Evolutionary conservation across 2,797 vertebrate species (phyloP).

Genomic region (Hippopotamyrus pictus): DNA sequence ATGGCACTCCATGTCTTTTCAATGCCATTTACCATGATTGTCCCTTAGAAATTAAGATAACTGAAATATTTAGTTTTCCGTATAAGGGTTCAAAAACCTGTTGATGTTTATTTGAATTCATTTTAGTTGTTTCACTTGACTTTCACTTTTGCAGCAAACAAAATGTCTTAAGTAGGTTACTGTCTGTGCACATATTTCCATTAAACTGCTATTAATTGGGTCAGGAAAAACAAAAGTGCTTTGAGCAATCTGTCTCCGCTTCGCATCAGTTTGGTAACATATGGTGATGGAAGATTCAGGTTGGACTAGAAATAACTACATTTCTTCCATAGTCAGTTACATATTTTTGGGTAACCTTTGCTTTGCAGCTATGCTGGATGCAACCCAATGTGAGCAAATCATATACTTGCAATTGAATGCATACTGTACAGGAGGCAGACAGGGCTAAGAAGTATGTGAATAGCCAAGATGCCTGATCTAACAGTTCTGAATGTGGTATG

Average conservation of each 20-base stretch:
- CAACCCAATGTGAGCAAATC: neutral
- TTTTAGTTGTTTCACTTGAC: neutral
- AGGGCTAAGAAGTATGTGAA: neutral
- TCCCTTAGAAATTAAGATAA: neutral
- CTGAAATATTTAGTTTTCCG: neutral
- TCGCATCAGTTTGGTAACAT: slow-evolving; percentile 71
- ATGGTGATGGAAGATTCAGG: slow-evolving; percentile 74
- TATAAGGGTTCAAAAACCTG: slow-evolving; percentile 32
- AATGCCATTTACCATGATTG: neutral
- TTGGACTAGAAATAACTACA: slow-evolving; percentile 74
- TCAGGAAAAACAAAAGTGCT: slow-evolving; percentile 51
- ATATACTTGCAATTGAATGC: neutral
- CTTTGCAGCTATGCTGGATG: slow-evolving; percentile 56
- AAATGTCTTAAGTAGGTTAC: slow-evolving; percentile 38
- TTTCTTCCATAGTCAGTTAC: slow-evolving; percentile 53
- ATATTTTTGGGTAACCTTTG: slow-evolving; percentile 56
- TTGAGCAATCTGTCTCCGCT: slow-evolving; percentile 68
- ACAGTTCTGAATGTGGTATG: neutral
- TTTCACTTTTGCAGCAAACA: neutral
- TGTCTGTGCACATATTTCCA: slow-evolving; percentile 60
- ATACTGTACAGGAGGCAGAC: neutral
- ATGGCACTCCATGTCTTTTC: neutral
- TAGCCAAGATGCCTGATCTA: neutral
- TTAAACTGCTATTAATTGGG: slow-evolving; percentile 68
- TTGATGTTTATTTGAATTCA: slow-evolving; percentile 28